Conservation (phyloP, 2,797 vertebrate species). For the Mastacembelus armatus region DNA sequence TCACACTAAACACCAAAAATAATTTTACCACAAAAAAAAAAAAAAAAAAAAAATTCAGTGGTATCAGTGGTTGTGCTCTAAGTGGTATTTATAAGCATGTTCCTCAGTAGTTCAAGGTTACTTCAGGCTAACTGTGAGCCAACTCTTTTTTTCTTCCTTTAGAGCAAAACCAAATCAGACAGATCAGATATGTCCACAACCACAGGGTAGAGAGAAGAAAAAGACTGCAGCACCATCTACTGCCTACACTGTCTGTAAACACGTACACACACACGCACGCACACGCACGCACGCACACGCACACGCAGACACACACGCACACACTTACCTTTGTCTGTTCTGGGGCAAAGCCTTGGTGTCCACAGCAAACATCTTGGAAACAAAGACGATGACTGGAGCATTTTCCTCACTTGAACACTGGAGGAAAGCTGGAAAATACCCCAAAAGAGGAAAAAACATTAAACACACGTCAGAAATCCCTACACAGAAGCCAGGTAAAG, state of each 20-base stretch:
- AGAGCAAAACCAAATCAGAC: background rate
- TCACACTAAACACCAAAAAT: background rate
- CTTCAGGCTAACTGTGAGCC: background rate
- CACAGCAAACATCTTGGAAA: constrained; percentile 98
- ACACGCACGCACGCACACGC: too few relatives aligned
- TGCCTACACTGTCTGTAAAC: background rate
- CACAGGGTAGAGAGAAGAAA: background rate
- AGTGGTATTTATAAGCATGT: background rate
- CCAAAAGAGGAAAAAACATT: background rate
- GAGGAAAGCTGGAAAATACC: constrained; percentile 87
- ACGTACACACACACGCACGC: too few relatives aligned
- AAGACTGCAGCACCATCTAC: constrained; percentile 34
- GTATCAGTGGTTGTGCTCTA: background rate
- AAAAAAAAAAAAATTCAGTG: too few relatives aligned
- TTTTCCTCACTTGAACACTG: constrained; percentile 88
- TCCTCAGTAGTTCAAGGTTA: background rate
- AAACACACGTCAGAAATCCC: constrained; percentile 9
- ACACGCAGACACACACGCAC: background rate
- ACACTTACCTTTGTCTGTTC: constrained; percentile 90
- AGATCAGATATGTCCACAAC: background rate
- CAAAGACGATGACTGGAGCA: constrained; percentile 92
- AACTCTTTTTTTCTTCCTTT: background rate
- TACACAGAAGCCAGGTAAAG: background rate
- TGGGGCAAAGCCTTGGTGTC: constrained; percentile 89
- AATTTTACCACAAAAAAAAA: too few relatives aligned